Evolutionary conservation across 2,797 vertebrate genomes (phyloP).

Genomic region (Urosaurus nigricauda): DNA sequence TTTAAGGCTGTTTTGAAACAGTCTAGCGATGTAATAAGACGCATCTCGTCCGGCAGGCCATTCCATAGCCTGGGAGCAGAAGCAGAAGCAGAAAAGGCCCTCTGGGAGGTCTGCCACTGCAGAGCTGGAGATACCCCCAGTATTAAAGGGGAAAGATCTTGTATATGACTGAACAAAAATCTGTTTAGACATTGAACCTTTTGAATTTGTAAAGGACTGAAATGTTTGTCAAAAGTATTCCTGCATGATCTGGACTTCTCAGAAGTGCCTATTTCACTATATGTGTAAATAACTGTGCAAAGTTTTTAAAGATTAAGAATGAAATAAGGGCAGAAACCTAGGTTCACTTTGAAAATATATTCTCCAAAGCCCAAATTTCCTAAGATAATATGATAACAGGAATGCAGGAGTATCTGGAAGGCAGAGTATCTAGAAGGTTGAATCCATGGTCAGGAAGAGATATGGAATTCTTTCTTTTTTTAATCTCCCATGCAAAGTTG

Average conservation of each 20-base stretch:
- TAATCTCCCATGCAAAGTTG: neutral
- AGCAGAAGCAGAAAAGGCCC: too few species aligned
- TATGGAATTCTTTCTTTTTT: neutral
- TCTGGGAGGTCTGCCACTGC: too few species aligned
- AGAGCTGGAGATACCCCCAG: neutral
- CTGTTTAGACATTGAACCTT: neutral
- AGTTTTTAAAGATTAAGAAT: neutral
- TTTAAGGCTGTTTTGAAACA: too few species aligned
- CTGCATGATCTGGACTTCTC: neutral
- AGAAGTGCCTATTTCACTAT: neutral
- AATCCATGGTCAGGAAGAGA: neutral
- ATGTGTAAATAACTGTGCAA: neutral
- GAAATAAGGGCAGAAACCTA: neutral
- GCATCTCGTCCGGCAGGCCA: too few species aligned
- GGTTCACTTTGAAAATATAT: neutral
- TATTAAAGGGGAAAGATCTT: neutral
- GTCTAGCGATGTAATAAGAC: too few species aligned
- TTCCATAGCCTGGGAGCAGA: too few species aligned
- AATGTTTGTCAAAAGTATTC: neutral
- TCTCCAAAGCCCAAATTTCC: neutral
- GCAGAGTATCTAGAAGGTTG: neutral
- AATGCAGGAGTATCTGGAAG: neutral
- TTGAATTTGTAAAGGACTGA: neutral
- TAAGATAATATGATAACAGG: neutral
- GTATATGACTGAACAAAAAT: neutral